Evolutionary conservation across 2,797 vertebrate species (phyloP), one percentile per base, ranked within the genome.

Genomic region (Anguilla marmorata): DNA sequence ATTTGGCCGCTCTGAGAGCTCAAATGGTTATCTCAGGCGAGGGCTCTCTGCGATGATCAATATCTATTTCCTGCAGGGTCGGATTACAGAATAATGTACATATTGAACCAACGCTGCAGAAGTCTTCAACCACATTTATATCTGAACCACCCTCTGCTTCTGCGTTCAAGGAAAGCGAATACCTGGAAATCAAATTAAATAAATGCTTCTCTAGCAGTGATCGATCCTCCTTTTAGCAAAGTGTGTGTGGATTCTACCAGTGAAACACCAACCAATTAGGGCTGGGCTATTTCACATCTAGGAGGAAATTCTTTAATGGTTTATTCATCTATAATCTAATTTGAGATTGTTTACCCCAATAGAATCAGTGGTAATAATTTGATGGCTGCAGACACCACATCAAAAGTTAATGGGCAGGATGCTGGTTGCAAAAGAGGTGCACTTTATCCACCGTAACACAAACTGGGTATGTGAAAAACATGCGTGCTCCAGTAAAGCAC

Each of bases 71-170:
- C 92, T 96, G 95, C 93, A 90, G 95, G 94, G 93, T 96, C 92
- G 85, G 91, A 91, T 96, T 96, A 93, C 96, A 96, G 94, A 96
- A 95, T 95, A 94, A 95, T 95, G 94, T 94, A 91, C 93, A 93
- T 95, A 95, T 95, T 96, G 94, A 95, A 94, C 94, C 94, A 91
- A 92, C 92, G 93, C 94, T 94, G 95, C 93, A 94, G 92, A 93
- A 94, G 92, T 93, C 94, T 94, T 90, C 88, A 93, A 94, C 90
- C 91, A 87, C 92, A 93, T 30, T 91, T 94, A 82, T 76, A 90
- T 45, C 86, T 12, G 86, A 86, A 90, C 85, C 90, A 41, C 89
- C 60, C 86, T 90, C 86, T 86, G 69, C 90, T 94, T 94, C 94
- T 92, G 89, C 93, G 90, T 93, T 88, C 92, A 95, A 93, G 89